Base-by-base conservation (phyloP, 2,797 vertebrate species). In the Coregonus ussuriensis region DNA sequence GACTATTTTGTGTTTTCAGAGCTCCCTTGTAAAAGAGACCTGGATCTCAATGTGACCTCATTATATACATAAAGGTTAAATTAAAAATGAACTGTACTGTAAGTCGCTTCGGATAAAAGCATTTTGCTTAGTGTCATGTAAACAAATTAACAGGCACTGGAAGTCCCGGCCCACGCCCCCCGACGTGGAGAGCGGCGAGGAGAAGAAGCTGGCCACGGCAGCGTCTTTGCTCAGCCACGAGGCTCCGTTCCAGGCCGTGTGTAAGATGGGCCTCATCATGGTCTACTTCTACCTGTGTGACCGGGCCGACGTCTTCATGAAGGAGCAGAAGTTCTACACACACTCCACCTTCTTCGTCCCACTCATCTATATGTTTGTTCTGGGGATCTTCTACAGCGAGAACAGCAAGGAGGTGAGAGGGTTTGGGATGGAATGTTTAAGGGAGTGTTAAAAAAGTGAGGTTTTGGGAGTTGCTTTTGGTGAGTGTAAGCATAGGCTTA, bases 321-420 rank as follows among this genome's bases (percentile, higher is more conserved):
- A 99, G 89, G 98, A 99, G 90, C 98, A 98, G 84, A 99, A 99
- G 90, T 98, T 97, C 90, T 99, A 99, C 89, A 97, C 97, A 0
- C 97, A 99, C 91, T 96, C 97, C 5, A 95, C 96, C 13, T 99
- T 99, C 92, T 99, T 99, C 94, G 95, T 99, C 85, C 98, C 98
- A 1, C 97, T 99, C 79, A 88, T 97, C 88, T 99, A 98, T 79
- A 96, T 99, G 80, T 93, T 99, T 82, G 95, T 99, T 79, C 92
- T 99, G 91, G 98, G 98, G 41, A 83, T 98, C 66, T 99, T 99
- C 95, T 99, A 98, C 90, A 96, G 89, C 25, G 98, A 99, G 88
- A 98, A 94, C 90, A 96, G 94, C 83, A 99, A 97, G 91, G 98
- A 99, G 97, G 98, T 99, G 93, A 95, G 90, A 21, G 4, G 3